These are phyloP conservation scores for Eristalinus sepulchralis DNA, from an alignment of 2,888 invertebrate genomes.

Conservation along the genomic window DNA sequence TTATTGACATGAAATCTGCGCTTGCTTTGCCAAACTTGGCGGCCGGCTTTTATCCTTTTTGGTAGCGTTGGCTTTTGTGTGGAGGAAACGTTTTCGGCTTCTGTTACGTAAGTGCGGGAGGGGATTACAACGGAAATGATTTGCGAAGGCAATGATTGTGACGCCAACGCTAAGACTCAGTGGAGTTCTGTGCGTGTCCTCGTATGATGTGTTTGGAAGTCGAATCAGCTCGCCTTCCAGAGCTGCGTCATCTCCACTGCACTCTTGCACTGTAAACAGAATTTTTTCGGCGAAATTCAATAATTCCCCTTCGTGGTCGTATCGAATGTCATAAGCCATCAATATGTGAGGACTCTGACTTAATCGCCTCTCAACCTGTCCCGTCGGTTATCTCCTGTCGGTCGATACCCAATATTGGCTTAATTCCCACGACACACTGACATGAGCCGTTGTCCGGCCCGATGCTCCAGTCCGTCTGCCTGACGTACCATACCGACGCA, in stretches of 20 bases:
- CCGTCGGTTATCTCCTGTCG: conserved; percentile 25
- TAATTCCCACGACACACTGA: conserved; percentile 70
- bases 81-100: not conserved
- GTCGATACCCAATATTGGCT: conserved; percentile 68
- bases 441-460: conserved; percentile 59
- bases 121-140: conserved; percentile 13
- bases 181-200: too few species aligned
- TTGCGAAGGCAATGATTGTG: too few species aligned
- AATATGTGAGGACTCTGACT: conserved; percentile 55
- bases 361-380: conserved; percentile 60
- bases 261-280: not conserved
- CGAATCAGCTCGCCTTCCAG: not conserved
- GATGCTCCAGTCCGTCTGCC: conserved; percentile 6
- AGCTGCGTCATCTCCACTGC: not conserved
- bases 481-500: conserved; percentile 47
- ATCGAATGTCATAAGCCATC: conserved; percentile 68
- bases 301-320: not conserved
- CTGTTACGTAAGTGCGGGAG: conserved; percentile 12
- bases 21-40: conserved; percentile 19
- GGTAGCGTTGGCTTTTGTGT: not conserved
- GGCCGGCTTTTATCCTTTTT: conserved; percentile 33
- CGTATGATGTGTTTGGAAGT: not conserved
- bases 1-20: conserved; percentile 41
- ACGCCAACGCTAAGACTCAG: too few species aligned
- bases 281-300: not conserved